Percentiles rank a stretch among this genome's conserved stretches.
These are phyloP conservation scores for Dysidea cf. avara DNA, from an alignment of 37 sponge, comb jelly and placozoan species.

Conservation along the genomic window DNA sequence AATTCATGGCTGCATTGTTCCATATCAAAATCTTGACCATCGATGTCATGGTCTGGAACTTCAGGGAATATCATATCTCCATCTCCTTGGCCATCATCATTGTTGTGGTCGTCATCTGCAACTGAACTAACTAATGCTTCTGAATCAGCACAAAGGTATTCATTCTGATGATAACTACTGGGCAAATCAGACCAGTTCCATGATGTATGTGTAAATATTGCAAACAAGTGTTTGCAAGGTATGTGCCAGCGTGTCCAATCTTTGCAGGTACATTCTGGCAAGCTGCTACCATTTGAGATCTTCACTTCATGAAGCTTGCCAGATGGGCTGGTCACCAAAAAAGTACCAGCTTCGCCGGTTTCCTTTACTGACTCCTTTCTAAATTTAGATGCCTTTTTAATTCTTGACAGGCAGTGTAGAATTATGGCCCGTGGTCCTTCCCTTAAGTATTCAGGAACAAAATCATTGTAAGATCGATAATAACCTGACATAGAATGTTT, in stretches of 20 bases:
- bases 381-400: slow-evolving; percentile 9
- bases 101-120: too few species aligned
- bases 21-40: too few species aligned
- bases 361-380: background rate
- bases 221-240: slow-evolving; percentile 33
- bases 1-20: too few species aligned
- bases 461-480: too few species aligned
- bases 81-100: too few species aligned
- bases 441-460: slow-evolving; percentile 8
- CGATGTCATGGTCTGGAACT: too few species aligned
- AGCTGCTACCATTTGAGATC: background rate
- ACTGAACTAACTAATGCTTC: too few species aligned
- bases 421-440: slow-evolving; percentile 21
- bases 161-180: background rate
- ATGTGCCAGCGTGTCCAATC: slow-evolving; percentile 15
- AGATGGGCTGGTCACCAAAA: background rate
- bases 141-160: slow-evolving; percentile 1
- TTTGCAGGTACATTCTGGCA: slow-evolving; percentile 10
- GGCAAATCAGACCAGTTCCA: slow-evolving; percentile 24
- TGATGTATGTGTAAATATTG: slow-evolving; percentile 1
- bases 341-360: background rate
- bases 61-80: too few species aligned
- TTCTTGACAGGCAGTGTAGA: slow-evolving; percentile 24
- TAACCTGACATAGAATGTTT: too few species aligned
- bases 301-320: slow-evolving; percentile 1